Conservation (phyloP, 1,140 invertebrate species). For the Aphis gossypii region DNA sequence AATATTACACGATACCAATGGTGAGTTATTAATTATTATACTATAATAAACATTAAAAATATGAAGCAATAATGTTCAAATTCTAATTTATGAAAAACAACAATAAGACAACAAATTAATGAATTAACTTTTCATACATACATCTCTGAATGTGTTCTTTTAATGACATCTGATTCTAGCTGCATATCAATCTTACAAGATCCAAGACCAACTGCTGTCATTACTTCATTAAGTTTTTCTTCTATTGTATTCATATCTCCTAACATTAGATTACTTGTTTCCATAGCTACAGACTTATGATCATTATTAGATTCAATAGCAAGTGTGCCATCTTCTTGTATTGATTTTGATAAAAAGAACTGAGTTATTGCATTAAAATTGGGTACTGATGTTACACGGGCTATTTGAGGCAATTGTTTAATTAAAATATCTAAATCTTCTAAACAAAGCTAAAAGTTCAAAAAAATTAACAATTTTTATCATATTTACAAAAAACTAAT, state of each 20-base stretch:
- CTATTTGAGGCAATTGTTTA: slow-evolving; percentile 36
- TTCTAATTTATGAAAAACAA: not conserved
- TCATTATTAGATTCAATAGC: slow-evolving; percentile 46
- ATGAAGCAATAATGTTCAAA: not conserved
- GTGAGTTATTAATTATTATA: no score
- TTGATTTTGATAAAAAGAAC: slow-evolving; percentile 51
- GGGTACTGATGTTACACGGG: slow-evolving; percentile 31
- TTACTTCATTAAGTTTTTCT: slow-evolving; percentile 41
- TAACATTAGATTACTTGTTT: slow-evolving; percentile 26
- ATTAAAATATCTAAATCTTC: slow-evolving; percentile 53
- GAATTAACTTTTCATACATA: not conserved
- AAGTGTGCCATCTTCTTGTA: slow-evolving; percentile 47
- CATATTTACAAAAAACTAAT: not conserved
- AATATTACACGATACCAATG: not conserved
- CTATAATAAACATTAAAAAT: not conserved
- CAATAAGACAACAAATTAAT: not conserved
- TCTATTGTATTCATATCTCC: slow-evolving; percentile 18
- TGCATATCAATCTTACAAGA: slow-evolving; percentile 10
- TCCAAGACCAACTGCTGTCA: slow-evolving; percentile 25
- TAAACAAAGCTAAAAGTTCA: slow-evolving; percentile 42
- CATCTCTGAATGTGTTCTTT: slow-evolving; percentile 46
- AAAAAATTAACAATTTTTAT: not conserved
- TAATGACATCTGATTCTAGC: slow-evolving; percentile 23
- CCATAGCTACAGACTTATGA: slow-evolving; percentile 1
- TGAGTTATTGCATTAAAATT: slow-evolving; percentile 53